These are phyloP conservation scores for Hippocampus barbouri DNA, from an alignment of 2,113 vertebrate species.

Conservation along the genomic window DNA sequence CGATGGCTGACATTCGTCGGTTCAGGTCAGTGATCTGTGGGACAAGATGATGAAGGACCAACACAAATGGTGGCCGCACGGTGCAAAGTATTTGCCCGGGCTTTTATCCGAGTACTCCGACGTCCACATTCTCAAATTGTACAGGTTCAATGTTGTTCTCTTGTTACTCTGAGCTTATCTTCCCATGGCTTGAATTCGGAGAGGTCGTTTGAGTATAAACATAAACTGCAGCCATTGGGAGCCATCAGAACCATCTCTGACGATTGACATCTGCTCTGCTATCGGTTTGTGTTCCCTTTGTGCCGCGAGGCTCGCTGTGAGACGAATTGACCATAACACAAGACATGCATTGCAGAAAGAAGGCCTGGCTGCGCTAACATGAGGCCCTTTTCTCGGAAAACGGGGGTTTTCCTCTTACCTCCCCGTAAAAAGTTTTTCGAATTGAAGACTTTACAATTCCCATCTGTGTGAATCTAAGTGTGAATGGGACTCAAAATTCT, in stretches of 20 bases:
- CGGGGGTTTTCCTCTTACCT: neutral
- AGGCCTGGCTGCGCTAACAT: neutral
- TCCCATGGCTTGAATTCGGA: neutral
- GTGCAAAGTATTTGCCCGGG: no score
- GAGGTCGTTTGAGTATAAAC: neutral
- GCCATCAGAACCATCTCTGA: conserved; percentile 10
- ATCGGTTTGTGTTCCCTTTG: conserved; percentile 17
- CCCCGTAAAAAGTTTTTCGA: neutral
- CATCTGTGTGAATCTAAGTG: neutral
- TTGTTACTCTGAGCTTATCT: neutral
- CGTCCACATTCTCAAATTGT: no score
- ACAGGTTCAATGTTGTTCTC: neutral
- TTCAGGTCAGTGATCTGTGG: conserved; percentile 75
- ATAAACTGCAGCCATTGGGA: neutral
- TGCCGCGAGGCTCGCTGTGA: conserved; percentile 22
- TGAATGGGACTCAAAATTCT: no score
- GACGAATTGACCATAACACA: conserved; percentile 20
- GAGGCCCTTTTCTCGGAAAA: neutral
- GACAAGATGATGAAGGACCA: neutral
- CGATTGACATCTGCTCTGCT: conserved; percentile 17
- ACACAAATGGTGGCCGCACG: neutral
- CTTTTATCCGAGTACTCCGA: no score
- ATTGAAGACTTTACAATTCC: neutral
- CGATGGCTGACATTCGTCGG: conserved; percentile 70
- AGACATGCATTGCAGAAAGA: conserved; percentile 16